These are phyloP conservation scores for Furnarius figulus DNA, from an alignment of 2,113 vertebrate species.

Conservation along the genomic window DNA sequence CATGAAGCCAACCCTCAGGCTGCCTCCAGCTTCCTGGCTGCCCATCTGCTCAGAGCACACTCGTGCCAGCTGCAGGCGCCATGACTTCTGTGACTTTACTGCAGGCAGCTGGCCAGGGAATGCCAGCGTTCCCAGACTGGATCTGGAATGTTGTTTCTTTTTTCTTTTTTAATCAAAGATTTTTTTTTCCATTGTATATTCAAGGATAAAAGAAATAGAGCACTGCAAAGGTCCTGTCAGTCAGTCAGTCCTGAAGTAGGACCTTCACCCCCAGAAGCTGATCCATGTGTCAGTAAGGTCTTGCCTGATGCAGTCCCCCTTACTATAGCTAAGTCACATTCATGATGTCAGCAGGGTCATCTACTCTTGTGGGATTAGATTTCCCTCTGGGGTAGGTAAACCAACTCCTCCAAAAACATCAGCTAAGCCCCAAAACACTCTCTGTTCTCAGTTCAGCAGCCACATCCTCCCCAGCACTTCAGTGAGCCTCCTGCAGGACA, in stretches of 20 bases:
- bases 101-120: not conserved
- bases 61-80: accelerated
- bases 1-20: not conserved
- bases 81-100: not conserved
- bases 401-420: not conserved
- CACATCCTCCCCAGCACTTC: not conserved
- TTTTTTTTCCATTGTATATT: not conserved
- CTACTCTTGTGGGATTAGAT: not conserved
- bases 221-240: not conserved
- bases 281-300: not conserved
- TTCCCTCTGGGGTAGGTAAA: not conserved
- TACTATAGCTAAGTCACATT: not conserved
- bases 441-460: not conserved
- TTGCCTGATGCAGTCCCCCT: not conserved
- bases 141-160: not conserved
- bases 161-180: not conserved
- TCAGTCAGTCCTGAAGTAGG: not conserved
- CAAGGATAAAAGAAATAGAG: not conserved
- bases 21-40: not conserved
- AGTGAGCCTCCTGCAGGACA: not conserved
- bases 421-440: not conserved
- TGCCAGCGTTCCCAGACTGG: not conserved
- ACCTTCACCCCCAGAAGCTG: not conserved
- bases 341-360: not conserved
- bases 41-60: not conserved